These are phyloP conservation scores for Galeopterus variegatus DNA, from an alignment of 2,113 vertebrate species.

Conservation along the genomic window DNA sequence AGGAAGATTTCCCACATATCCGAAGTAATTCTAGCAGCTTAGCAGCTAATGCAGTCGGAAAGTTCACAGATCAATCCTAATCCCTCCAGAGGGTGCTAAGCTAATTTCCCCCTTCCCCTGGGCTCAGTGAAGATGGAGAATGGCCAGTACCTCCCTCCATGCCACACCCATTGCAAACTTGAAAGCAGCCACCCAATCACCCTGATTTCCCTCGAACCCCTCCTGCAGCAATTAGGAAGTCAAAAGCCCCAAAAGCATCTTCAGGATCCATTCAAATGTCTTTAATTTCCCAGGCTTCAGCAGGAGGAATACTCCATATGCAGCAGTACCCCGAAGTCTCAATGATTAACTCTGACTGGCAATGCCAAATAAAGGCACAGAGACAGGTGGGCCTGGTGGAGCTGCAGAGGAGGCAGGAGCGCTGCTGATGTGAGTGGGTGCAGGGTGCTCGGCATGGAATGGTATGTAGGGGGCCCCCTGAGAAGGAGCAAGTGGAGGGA, in stretches of 20 bases:
- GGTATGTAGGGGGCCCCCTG: accelerated
- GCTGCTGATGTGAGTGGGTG: background rate
- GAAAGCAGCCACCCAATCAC: conserved; percentile 38
- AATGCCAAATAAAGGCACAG: background rate
- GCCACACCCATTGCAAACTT: background rate
- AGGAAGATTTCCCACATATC: conserved; percentile 52
- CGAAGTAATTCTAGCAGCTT: conserved; percentile 52
- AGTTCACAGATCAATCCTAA: conserved; percentile 34
- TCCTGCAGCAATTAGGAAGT: conserved; percentile 19
- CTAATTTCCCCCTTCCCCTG: background rate
- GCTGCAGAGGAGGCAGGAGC: background rate
- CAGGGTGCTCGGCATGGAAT: background rate
- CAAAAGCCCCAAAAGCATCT: background rate
- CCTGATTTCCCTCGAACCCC: background rate
- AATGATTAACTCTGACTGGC: background rate
- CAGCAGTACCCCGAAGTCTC: background rate
- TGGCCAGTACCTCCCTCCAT: background rate
- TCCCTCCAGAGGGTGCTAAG: conserved; percentile 7
- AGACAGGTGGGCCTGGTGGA: background rate
- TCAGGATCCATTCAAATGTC: background rate
- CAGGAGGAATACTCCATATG: background rate
- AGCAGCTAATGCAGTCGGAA: conserved; percentile 29
- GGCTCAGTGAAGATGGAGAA: background rate
- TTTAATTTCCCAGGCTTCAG: background rate
- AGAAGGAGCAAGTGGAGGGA: background rate